phyloP scores from a whole-genome alignment of 2,888 invertebrate species.

The Pammene fasciana region DNA sequence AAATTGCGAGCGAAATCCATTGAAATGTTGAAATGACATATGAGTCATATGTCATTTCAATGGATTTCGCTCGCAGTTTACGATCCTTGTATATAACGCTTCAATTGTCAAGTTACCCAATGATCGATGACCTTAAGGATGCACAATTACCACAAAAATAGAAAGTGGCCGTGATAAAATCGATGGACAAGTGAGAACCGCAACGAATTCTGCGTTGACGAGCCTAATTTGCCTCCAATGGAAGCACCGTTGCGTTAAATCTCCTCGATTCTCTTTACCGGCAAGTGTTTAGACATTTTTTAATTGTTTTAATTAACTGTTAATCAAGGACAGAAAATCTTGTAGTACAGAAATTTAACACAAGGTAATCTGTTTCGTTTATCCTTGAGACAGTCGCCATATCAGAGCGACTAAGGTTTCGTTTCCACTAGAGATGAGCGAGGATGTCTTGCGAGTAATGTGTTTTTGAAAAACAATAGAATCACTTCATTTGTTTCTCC shows the following conservation, averaged over 20 bases:
- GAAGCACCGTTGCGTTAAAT: constrained; percentile 9
- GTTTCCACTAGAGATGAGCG: too few species aligned
- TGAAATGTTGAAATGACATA: too few species aligned
- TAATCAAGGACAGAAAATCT: not conserved
- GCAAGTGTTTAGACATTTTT: constrained; percentile 7
- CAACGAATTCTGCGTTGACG: not conserved
- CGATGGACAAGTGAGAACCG: not conserved
- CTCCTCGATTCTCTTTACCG: not conserved
- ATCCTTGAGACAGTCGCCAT: too few species aligned
- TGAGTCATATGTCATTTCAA: too few species aligned
- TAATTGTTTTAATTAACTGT: not conserved
- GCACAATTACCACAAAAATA: constrained; percentile 6
- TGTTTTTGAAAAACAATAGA: too few species aligned
- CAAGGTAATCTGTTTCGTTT: not conserved
- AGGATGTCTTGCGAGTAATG: too few species aligned
- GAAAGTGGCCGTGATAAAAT: not conserved
- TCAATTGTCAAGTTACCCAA: not conserved
- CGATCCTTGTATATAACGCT: not conserved
- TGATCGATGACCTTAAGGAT: not conserved
- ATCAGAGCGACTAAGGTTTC: too few species aligned
- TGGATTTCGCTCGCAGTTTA: too few species aligned
- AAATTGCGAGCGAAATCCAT: too few species aligned
- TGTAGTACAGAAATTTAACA: not conserved
- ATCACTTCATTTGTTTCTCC: too few species aligned
- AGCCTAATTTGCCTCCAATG: constrained; percentile 14